Percentiles rank a stretch among this genome's conserved stretches.
Conservation (phyloP, 2,113 vertebrate genomes). For the Numida meleagris region DNA sequence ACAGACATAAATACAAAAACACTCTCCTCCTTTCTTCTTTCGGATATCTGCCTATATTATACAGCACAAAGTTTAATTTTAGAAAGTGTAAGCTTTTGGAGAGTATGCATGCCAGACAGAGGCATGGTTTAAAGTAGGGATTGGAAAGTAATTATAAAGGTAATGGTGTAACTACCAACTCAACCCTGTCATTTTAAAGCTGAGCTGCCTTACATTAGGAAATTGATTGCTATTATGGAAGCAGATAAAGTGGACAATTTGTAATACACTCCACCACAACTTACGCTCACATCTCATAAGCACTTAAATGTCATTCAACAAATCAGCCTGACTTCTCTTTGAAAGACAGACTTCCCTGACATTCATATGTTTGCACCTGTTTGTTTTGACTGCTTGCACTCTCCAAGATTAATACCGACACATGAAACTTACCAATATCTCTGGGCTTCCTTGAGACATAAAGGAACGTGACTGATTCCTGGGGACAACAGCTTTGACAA, state of each 20-base stretch:
- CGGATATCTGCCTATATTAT: neutral
- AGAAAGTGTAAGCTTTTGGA: neutral
- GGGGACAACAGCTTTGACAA: constrained; percentile 92
- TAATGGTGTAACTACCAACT: neutral
- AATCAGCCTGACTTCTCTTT: neutral
- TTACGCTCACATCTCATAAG: neutral
- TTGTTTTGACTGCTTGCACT: no score
- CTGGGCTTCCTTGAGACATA: constrained; percentile 96
- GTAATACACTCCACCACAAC: neutral
- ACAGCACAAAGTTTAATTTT: neutral
- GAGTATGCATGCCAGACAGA: accelerated
- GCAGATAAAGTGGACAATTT: neutral
- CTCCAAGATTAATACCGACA: neutral
- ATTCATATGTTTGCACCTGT: neutral
- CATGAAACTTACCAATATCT: constrained; percentile 88
- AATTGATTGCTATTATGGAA: neutral
- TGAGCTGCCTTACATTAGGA: neutral
- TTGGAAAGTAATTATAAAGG: neutral
- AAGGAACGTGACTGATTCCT: constrained; percentile 96
- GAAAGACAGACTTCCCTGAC: neutral
- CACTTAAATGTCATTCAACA: neutral
- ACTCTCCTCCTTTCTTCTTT: neutral
- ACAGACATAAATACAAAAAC: neutral
- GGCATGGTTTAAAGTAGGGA: neutral
- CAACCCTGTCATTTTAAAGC: neutral